Evolutionary conservation across 2,888 invertebrate species (phyloP).

Genomic region (Apamea crenata): DNA sequence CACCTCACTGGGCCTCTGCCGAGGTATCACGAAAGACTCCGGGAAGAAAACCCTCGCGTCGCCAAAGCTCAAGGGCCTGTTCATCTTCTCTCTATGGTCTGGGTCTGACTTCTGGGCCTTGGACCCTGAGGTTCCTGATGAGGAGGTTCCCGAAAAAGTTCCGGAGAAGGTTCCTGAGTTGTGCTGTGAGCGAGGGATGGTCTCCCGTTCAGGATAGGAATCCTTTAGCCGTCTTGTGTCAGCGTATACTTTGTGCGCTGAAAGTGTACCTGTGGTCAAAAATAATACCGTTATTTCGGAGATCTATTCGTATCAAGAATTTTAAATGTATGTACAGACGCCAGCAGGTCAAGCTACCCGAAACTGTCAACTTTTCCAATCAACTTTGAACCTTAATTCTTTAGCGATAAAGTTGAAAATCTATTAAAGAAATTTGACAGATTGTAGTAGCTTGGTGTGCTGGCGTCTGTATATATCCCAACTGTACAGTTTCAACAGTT

Average conservation of each 20-base stretch:
- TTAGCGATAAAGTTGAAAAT: no score
- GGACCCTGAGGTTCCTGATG: constrained; percentile 88
- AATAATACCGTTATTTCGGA: not conserved
- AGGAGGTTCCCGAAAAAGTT: constrained; percentile 86
- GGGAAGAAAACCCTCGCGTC: constrained; percentile 89
- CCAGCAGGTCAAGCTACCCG: no score
- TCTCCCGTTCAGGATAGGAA: constrained; percentile 79
- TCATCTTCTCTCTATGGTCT: constrained; percentile 77
- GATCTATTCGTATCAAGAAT: no score
- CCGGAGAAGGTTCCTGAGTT: constrained; percentile 86
- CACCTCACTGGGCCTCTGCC: constrained; percentile 84
- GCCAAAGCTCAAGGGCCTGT: constrained; percentile 84
- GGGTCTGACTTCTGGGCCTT: constrained; percentile 82
- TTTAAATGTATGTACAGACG: no score
- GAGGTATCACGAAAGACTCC: constrained; percentile 88
- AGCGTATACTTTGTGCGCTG: constrained; percentile 86
- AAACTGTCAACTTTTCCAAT: no score
- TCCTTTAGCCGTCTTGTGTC: constrained; percentile 83
- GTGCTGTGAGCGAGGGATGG: constrained; percentile 80
- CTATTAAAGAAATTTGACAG: no score
- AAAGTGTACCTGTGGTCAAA: constrained; percentile 58
- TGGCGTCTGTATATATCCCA: no score
- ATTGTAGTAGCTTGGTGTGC: no score
- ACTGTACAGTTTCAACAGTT: no score
- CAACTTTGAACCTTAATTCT: no score